Evolutionary conservation across 2,888 invertebrate species (phyloP).

Genomic region (Sphaerophoria taeniata): DNA sequence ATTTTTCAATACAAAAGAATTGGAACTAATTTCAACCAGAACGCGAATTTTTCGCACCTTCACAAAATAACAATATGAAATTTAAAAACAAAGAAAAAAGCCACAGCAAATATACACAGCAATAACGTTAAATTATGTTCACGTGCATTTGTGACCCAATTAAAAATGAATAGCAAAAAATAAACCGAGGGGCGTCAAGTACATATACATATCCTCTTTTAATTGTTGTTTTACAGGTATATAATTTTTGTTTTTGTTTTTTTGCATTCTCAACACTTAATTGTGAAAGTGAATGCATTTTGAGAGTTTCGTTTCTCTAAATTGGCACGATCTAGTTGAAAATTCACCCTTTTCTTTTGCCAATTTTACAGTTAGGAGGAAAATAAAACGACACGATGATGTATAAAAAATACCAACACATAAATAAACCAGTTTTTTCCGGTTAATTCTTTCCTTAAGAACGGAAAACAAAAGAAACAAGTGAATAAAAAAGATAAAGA

Average conservation of each 20-base stretch:
- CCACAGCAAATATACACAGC: slow-evolving; percentile 4
- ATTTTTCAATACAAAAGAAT: background rate
- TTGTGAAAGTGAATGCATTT: slow-evolving; percentile 74
- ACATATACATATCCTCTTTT: slow-evolving; percentile 10
- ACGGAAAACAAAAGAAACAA: slow-evolving; percentile 60
- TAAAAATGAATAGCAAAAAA: slow-evolving; percentile 37
- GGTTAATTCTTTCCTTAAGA: slow-evolving; percentile 29
- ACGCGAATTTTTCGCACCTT: background rate
- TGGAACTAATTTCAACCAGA: no score
- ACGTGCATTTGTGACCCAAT: slow-evolving; percentile 70
- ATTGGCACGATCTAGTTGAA: slow-evolving; percentile 70
- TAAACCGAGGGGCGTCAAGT: slow-evolving; percentile 7
- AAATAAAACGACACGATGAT: background rate
- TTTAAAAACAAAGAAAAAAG: background rate
- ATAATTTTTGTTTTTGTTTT: background rate
- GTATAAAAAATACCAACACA: slow-evolving; percentile 7
- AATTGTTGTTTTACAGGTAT: slow-evolving; percentile 34
- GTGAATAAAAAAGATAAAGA: slow-evolving; percentile 21
- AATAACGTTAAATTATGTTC: slow-evolving; percentile 62
- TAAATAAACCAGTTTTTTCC: background rate
- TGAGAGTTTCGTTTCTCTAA: slow-evolving; percentile 57
- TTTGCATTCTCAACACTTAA: slow-evolving; percentile 66
- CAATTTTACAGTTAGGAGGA: slow-evolving; percentile 9
- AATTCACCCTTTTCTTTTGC: slow-evolving; percentile 54
- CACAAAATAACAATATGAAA: background rate